Evolutionary conservation across 2,888 invertebrate genomes (phyloP).

Genomic region (Pediacus dermestoides): DNA sequence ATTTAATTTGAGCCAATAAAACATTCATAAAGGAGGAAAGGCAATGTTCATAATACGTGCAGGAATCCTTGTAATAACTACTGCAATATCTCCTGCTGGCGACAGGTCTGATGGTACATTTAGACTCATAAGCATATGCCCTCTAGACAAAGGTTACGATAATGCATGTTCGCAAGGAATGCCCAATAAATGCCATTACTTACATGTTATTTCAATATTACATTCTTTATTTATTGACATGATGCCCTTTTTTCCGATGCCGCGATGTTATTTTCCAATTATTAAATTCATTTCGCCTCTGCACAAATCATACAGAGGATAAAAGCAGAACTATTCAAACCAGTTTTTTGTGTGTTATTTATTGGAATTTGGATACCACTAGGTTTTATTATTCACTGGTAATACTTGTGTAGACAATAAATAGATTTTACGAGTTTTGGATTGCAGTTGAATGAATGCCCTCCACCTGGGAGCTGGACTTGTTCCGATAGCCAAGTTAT

Average conservation of each 20-base stretch:
- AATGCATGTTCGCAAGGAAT: slow-evolving; percentile 16
- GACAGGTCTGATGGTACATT: slow-evolving; percentile 40
- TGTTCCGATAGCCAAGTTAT: neutral
- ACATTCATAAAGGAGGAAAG: slow-evolving; percentile 44
- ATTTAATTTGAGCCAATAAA: slow-evolving; percentile 48
- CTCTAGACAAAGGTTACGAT: slow-evolving; percentile 23
- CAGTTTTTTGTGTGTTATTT: too few relatives aligned
- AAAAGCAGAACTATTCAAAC: too few relatives aligned
- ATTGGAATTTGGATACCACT: too few relatives aligned
- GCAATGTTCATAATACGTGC: slow-evolving; percentile 41
- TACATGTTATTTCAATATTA: slow-evolving; percentile 16
- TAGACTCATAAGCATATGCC: slow-evolving; percentile 36
- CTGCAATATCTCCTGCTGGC: slow-evolving; percentile 43
- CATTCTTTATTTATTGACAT: slow-evolving; percentile 9
- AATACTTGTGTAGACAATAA: slow-evolving; percentile 1
- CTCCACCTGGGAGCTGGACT: slow-evolving; percentile 1
- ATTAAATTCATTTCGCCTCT: too few relatives aligned
- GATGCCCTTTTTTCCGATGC: too few relatives aligned
- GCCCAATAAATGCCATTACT: slow-evolving; percentile 13
- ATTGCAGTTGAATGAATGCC: slow-evolving; percentile 1
- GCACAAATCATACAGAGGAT: too few relatives aligned
- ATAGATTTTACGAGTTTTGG: neutral
- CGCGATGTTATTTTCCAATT: too few relatives aligned
- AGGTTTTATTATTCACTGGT: too few relatives aligned
- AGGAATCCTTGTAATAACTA: slow-evolving; percentile 47